Base-by-base conservation (phyloP, 2,888 invertebrate species). In the Syritta pipiens region DNA sequence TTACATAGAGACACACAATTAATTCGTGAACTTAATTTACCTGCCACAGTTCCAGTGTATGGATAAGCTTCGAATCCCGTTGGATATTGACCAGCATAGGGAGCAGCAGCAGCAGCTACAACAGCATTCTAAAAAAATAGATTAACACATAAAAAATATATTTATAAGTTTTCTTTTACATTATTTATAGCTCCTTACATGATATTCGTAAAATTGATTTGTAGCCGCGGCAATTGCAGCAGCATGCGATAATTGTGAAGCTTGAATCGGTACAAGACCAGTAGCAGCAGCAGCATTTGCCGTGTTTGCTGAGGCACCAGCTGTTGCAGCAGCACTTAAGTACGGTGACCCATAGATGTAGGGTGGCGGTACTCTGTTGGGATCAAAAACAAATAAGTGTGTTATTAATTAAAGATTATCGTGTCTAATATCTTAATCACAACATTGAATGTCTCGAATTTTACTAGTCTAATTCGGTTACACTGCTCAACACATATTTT, bases 191-290 rank as follows among this genome's bases (percentile, higher is more conserved):
- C n/a, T 24, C 9, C 53, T 79, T 83, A 85, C 85, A 85, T 95
- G 95, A 88, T 95, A 95, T 89, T 95, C 94, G 86, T 95, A 95
- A 86, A 95, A 92, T 85, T 95, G 94, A 84, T 93, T 93, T 49
- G 91, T 90, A n/a, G 94, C 94, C 0, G 94, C 94, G 7, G 94
- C 94, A 62, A 94, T 91, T 0, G 94, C 94, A 5, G 94, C 94
- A 0, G 94, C 94, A 85, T 93, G 93, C 84, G 92, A 92, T 84
- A 93, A 88, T 85, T 93, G 93, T 22, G 90, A 89, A 24, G 91
- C 89, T 75, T 92, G 93, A 84, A 93, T 89, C 83, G 93, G 93
- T 83, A 95, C 92, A 83, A 93, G 88, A 60, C 94, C 93, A 12
- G 93, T 93, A 1, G 93, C 93, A 19, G 82, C 93, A 19, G 82